These are phyloP conservation scores for Archocentrus centrarchus DNA, from an alignment of 2,113 vertebrate genomes.

Conservation along the genomic window DNA sequence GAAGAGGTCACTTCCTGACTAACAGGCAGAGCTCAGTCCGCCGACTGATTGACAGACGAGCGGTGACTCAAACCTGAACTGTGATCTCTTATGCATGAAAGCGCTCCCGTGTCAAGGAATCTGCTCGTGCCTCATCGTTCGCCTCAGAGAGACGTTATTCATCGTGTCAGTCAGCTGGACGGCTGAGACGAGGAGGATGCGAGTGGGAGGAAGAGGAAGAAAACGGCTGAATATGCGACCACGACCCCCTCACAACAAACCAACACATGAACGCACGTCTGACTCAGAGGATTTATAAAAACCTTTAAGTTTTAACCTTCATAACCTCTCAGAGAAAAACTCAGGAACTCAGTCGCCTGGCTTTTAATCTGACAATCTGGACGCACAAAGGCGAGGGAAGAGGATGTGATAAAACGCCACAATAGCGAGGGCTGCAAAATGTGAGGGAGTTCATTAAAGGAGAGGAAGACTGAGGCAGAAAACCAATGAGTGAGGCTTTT, in stretches of 20 bases:
- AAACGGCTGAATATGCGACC: conserved; percentile 39
- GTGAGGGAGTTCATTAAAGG: conserved; percentile 10
- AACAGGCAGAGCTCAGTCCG: background rate
- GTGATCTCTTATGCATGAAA: conserved; percentile 38
- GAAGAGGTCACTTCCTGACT: background rate
- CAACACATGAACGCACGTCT: conserved; percentile 29
- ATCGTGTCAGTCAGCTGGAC: conserved; percentile 28
- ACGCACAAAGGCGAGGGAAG: background rate
- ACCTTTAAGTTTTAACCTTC: conserved; percentile 1
- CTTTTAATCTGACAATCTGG: background rate
- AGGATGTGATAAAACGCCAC: background rate
- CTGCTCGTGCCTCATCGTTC: conserved; percentile 5
- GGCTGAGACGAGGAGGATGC: background rate
- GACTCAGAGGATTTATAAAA: conserved; percentile 6
- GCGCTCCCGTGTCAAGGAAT: conserved; percentile 25
- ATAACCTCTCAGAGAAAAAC: background rate
- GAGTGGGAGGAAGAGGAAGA: conserved; percentile 6
- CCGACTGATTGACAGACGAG: conserved; percentile 4
- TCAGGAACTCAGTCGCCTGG: no score
- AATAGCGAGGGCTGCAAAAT: background rate
- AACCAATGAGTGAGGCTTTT: background rate
- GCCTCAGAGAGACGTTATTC: conserved; percentile 21
- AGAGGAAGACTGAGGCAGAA: background rate
- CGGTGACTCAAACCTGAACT: conserved; percentile 21
- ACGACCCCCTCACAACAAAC: conserved; percentile 77